These are phyloP conservation scores for Chelonia mydas DNA, from an alignment of 2,797 vertebrate species.

Conservation along the genomic window DNA sequence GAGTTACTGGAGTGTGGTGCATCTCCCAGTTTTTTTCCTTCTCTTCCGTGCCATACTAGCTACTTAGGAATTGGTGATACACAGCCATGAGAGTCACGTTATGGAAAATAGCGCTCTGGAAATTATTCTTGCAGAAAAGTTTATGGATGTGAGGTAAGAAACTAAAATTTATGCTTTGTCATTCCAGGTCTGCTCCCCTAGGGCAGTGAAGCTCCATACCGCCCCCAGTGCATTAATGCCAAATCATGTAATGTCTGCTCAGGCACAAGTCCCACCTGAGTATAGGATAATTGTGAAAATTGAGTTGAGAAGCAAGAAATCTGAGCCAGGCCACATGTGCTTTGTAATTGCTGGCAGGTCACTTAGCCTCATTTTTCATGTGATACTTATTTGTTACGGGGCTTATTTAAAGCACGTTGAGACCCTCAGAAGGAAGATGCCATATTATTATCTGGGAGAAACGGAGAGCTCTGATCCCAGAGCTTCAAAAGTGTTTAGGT, in stretches of 20 bases:
- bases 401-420: not conserved
- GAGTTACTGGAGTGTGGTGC: accelerated
- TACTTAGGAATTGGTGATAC: not conserved
- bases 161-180: not conserved
- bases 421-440: not conserved
- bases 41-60: not conserved
- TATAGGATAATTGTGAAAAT: not conserved
- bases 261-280: not conserved
- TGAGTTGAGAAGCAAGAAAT: not conserved
- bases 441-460: not conserved
- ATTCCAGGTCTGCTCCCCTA: not conserved
- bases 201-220: not conserved
- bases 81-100: not conserved
- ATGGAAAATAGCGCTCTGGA: not conserved
- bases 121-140: not conserved
- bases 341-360: not conserved
- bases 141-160: accelerated
- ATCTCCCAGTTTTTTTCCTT: not conserved
- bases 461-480: not conserved
- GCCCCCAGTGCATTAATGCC: not conserved
- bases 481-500: not conserved
- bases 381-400: not conserved
- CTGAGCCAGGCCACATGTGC: not conserved
- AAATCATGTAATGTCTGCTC: accelerated
- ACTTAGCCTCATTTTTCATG: not conserved